Evolutionary conservation across 1,140 invertebrate genomes (phyloP), one percentile per base, ranked within the genome.

Genomic region (Campoletis sonorensis): DNA sequence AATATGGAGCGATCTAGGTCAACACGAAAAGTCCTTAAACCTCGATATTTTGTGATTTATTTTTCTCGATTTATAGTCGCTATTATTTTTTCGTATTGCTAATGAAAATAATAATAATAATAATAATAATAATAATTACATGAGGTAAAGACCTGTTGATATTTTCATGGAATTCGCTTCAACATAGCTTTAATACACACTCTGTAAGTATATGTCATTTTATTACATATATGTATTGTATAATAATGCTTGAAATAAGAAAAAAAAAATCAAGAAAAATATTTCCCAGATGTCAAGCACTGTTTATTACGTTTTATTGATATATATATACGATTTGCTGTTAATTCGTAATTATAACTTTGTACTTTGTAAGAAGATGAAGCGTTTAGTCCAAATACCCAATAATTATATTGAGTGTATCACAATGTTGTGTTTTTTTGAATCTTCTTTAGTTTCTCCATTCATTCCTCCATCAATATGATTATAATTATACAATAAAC

Each of bases 321-420:
- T 37, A 71, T 37, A 71, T 33, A 37, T 37, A 71, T 37, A 71
- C 68, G 18, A 71, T 37, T 37, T 33, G 68, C 33, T 30, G 68
- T 37, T 37, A 37, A 71, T n/a, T 33, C 68, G 33, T 37, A 71
- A 71, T 71, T 27, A 33, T 68, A 71, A 71, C 68, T 71, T 71
- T 71, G 68, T 71, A 71, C 68, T 71, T 71, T 71, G 68, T 71
- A 71, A 37, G 68, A 71, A 71, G 27, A 71, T 71, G 68, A 71
- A 71, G 68, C 68, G 68, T 71, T 40, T 71, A 27, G 68, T 33
- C 68, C 30, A 71, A 71, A 71, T 71, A 71, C 68, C 68, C 68
- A 71, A 71, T 71, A 37, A 71, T 37, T 5, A 71, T 71, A 71
- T 71, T 40, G 68, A 71, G 68, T 71, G 68, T 71, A 71, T 71